Percentiles rank a stretch among this genome's conserved stretches.
Conservation (phyloP, 2,113 vertebrate genomes). For the Aythya baeri region DNA sequence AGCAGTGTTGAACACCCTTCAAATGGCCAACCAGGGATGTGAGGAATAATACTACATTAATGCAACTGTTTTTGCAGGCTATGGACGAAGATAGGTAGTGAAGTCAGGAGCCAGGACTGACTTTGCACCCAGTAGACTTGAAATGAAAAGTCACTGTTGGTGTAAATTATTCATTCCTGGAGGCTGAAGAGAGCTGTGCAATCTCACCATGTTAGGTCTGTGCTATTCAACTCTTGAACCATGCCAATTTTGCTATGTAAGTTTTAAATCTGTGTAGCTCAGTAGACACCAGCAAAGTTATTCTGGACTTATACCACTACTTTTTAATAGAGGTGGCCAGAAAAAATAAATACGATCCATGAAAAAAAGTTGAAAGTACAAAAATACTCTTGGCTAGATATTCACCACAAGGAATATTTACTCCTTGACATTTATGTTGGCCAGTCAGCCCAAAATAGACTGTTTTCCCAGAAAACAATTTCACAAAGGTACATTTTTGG, state of each 20-base stretch:
- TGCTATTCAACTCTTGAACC: neutral
- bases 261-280: neutral
- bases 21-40: neutral
- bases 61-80: neutral
- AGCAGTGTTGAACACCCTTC: neutral
- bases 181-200: neutral
- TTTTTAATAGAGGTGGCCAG: neutral
- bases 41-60: neutral
- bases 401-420: conserved; percentile 15
- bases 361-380: neutral
- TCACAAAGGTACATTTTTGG: neutral
- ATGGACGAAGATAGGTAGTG: neutral
- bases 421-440: conserved; percentile 11
- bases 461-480: conserved; percentile 22
- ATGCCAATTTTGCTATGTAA: neutral
- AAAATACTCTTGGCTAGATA: neutral
- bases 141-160: neutral
- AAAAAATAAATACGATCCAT: neutral
- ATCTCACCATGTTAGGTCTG: neutral
- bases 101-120: neutral
- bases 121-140: neutral
- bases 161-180: neutral
- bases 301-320: neutral
- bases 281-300: neutral
- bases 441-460: neutral